Base-by-base conservation (phyloP, 1,140 invertebrate species). In the Popillia japonica region DNA sequence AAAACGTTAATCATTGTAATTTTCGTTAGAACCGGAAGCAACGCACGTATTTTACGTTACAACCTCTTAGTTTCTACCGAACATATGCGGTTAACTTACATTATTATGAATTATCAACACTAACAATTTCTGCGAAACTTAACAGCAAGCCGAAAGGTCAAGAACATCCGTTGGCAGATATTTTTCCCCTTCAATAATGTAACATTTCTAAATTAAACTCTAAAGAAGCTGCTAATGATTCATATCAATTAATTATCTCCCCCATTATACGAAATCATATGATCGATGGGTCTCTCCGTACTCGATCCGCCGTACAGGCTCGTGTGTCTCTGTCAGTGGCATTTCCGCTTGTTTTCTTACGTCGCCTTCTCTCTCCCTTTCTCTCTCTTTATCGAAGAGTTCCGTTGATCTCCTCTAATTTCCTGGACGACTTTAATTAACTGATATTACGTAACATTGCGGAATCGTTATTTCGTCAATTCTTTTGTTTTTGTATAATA, bases 391-490 rank as follows among this genome's bases (percentile, higher is more conserved):
- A 4, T 34, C 27, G 27, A 34, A 34, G 27, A 2, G 1, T 34
- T 34, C 27, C 4, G 27, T 34, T 34, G 27, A 14, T 48, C 44
- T 7, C n/a, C n/a, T 48, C 44, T 10, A 10, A 48, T 27, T 68
- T 22, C 14, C 61, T 34, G 61, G 27, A 68, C 0, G 61, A 68
- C 61, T 34, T 68, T 68, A 68, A 68, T 68, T 68, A 68, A 68
- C 61, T 22, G 61, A 68, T 68, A 68, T 68, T 68, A 68, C 61
- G 27, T 68, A 68, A 68, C 61, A 14, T 34, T 68, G 61, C 61
- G 17, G 61, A 68, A 6, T 68, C 61, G 61, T 68, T 68, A 68
- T 68, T 68, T 0, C 61, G 20, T n/a, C 20, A 6, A 23, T 68
- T 20, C 14, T 8, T 17, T 20, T 68, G 27, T 61, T 68, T 64